A percentile compares a stretch with the other conserved stretches of the same genome.
Evolutionary conservation across 2,113 vertebrate genomes (phyloP).

Genomic region (Dasyornis broadbenti): DNA sequence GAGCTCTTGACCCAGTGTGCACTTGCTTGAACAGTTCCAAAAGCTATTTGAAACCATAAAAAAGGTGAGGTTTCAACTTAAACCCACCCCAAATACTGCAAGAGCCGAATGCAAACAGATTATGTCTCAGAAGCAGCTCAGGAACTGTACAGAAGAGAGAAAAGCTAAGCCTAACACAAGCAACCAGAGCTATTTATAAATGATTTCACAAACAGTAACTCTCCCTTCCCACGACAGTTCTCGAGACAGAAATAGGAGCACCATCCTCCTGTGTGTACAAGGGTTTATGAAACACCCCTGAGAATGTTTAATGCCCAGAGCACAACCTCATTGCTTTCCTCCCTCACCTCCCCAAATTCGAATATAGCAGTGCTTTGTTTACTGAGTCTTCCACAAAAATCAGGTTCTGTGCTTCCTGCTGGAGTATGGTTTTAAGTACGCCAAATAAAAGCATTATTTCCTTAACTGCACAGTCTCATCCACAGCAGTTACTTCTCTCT

Average conservation of each 20-base stretch:
- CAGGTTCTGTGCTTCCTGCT: background rate
- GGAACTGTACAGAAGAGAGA: background rate
- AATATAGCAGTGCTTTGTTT: background rate
- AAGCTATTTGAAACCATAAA: background rate
- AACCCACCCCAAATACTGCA: background rate
- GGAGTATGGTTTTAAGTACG: background rate
- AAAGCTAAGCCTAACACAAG: background rate
- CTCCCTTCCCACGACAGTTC: background rate
- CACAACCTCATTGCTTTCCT: background rate
- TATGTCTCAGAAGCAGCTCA: background rate
- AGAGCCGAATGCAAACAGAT: background rate
- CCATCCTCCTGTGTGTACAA: background rate
- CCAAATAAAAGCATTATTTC: background rate
- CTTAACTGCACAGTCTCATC: background rate
- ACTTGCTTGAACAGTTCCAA: background rate
- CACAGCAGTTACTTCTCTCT: background rate
- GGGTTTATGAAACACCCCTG: background rate
- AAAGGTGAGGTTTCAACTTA: background rate
- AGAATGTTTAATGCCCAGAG: background rate
- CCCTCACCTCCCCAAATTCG: background rate
- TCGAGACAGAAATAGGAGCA: background rate
- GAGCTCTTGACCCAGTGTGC: background rate
- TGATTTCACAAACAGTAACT: background rate
- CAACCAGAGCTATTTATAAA: background rate
- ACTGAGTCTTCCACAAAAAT: background rate